phyloP scores from a whole-genome alignment of 1,140 invertebrate species.

The Mamestra configurata region DNA sequence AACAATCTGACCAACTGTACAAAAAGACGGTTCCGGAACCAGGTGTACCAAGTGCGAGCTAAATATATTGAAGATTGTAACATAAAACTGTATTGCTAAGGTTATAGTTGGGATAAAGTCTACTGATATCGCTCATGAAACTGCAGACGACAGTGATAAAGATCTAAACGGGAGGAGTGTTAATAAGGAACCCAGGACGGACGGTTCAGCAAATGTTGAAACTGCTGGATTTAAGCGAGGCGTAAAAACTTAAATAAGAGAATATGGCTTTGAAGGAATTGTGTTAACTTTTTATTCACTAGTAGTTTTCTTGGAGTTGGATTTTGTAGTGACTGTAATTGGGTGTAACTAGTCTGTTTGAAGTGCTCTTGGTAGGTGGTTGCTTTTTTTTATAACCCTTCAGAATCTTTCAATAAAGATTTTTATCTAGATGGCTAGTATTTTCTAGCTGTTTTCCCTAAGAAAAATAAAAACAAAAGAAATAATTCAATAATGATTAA shows the following conservation, averaged over 20 bases:
- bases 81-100: slow-evolving; percentile 25
- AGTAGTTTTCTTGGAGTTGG: background rate
- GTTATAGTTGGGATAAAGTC: slow-evolving; percentile 29
- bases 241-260: slow-evolving; percentile 5
- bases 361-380: background rate
- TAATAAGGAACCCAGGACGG: slow-evolving; percentile 7
- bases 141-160: slow-evolving; percentile 30
- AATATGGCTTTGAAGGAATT: slow-evolving; percentile 4
- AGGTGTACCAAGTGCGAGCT: background rate
- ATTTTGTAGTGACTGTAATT: background rate
- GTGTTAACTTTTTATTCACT: background rate
- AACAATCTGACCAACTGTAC: background rate
- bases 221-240: slow-evolving; percentile 16
- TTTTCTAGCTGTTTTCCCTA: too few relatives aligned
- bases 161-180: background rate
- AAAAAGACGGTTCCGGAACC: background rate
- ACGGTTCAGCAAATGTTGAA: slow-evolving; percentile 29
- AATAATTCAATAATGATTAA: too few relatives aligned
- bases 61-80: background rate
- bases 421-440: too few relatives aligned
- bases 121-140: slow-evolving; percentile 26
- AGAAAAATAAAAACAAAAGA: too few relatives aligned
- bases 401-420: too few relatives aligned
- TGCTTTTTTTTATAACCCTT: too few relatives aligned
- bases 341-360: background rate